A percentile compares a stretch with the other conserved stretches of the same genome.
These are phyloP conservation scores for Dione vanillae DNA, from an alignment of 2,888 invertebrate species.

Conservation along the genomic window DNA sequence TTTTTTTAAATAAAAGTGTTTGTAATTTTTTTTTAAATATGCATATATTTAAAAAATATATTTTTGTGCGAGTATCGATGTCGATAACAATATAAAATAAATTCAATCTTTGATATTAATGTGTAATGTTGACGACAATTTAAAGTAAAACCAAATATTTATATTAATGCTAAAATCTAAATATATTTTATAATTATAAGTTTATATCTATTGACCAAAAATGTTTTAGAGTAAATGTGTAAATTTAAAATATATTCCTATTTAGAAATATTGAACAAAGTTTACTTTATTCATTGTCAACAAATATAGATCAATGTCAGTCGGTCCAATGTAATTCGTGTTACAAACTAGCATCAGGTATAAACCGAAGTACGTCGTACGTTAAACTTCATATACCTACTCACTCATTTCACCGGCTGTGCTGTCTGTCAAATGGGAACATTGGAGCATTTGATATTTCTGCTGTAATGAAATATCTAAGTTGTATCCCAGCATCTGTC, in stretches of 20 bases:
- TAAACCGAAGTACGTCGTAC: not conserved
- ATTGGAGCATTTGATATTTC: constrained; percentile 2
- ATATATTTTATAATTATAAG: not conserved
- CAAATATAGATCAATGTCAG: not conserved
- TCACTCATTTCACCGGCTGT: not conserved
- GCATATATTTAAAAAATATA: no score
- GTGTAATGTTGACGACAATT: no score
- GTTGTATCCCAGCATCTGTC: constrained; percentile 4
- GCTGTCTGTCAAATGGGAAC: constrained; percentile 4
- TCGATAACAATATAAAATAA: no score
- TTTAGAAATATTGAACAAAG: no score
- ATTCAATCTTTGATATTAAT: no score
- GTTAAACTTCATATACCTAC: not conserved
- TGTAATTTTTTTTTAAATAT: not conserved
- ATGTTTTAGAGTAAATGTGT: no score
- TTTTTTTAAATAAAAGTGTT: not conserved
- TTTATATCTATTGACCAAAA: not conserved
- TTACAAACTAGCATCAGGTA: not conserved
- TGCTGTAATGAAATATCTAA: not conserved
- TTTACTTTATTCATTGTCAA: not conserved
- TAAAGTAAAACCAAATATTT: not conserved
- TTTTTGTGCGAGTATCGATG: no score
- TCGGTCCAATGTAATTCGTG: not conserved
- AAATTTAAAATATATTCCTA: no score
- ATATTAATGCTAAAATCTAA: not conserved